Percentiles rank a stretch among this genome's conserved stretches.
These are phyloP conservation scores for Gavialis gangeticus DNA, from an alignment of 2,113 vertebrate genomes.

Conservation along the genomic window DNA sequence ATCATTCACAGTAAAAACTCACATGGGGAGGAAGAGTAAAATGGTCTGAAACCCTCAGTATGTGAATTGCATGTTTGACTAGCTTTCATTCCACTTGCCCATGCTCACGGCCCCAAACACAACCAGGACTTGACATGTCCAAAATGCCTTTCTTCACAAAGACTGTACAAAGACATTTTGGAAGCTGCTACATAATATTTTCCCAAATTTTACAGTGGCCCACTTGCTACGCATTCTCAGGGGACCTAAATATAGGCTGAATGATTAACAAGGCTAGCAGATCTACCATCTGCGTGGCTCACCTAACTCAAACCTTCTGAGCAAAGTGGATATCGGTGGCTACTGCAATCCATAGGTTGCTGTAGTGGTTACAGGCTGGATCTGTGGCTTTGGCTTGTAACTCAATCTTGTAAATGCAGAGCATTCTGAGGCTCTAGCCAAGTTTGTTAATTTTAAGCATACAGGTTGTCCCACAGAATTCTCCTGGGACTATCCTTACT, in stretches of 20 bases:
- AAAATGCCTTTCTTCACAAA: background rate
- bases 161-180: background rate
- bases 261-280: fast-evolving
- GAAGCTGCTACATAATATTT: background rate
- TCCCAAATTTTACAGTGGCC: background rate
- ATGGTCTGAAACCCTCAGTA: background rate
- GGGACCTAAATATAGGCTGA: background rate
- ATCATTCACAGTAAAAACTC: background rate
- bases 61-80: background rate
- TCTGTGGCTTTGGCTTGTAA: background rate
- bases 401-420: background rate
- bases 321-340: fast-evolving
- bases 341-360: background rate
- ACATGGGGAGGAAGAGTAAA: background rate
- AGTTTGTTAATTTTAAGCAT: background rate
- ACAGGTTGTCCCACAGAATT: background rate
- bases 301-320: background rate
- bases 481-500: background rate
- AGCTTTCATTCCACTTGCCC: background rate
- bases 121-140: background rate
- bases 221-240: background rate
- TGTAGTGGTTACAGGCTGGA: background rate
- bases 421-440: background rate
- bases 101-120: background rate
- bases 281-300: background rate